Evolutionary conservation across 2,113 vertebrate species (phyloP), one percentile per base, ranked within the genome.

Genomic region (Solea senegalensis): DNA sequence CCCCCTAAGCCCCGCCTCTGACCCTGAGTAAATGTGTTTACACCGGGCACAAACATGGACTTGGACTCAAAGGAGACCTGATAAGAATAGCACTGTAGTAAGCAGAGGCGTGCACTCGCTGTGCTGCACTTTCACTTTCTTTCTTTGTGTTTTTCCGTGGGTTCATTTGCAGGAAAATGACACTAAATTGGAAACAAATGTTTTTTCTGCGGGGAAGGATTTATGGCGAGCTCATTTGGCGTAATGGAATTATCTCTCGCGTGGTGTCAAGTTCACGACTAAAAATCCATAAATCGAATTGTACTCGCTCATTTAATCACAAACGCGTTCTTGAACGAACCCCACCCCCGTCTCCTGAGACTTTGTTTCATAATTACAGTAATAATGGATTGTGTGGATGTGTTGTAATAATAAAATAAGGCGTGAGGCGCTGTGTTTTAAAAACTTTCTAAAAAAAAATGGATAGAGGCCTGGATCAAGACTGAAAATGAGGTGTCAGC

Each of bases 241-340:
- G 0, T 12, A 48, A 48, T 12, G 12, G 5, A 2, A 13, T 13
- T 44, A 46, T 13, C 11, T 46, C 45, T 4, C 14, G 45, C 45
- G 2, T 4, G 4, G 11, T 46, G 45, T 13, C 49, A 26, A 39
- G 1, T 46, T 61, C 14, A 67, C 15, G 66, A 39, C 63, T 39
- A 28, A 70, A 21, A 58, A 9, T 40, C 5, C 1, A 34, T 16
- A 1, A 53, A 74, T 65, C 49, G 3, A 9, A 59, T 78, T 71
- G 62, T 5, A 16, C 2, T 54, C 7, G 9, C 44, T 60, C 1
- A 1, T 53, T 40, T 44, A 11, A 45, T 27, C 21, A 15, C 41
- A 59, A 27, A 54, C 49, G 1, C 2, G 50, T 61, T 15, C 45
- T 53, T 5, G 21, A 57, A 15, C 9, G 9, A 5, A 10, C 26